Percentiles rank a stretch among this genome's conserved stretches.
Conservation (phyloP, 2,888 invertebrate species). For the Patella depressa region DNA sequence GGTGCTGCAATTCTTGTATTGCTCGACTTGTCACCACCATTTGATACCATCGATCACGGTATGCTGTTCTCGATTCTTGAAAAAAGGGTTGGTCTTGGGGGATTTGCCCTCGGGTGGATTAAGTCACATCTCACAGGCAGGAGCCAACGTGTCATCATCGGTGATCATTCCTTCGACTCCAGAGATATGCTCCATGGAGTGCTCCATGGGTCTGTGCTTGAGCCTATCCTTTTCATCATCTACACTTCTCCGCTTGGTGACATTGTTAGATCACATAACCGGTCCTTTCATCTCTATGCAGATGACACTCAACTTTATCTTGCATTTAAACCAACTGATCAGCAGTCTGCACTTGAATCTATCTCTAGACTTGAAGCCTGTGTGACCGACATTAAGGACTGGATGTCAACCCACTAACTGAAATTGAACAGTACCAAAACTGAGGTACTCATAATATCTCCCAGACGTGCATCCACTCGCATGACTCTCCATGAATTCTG, state of each 20-base stretch:
- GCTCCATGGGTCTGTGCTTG: background rate
- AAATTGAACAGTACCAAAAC: too few species aligned
- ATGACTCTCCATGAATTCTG: too few species aligned
- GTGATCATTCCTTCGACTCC: too few species aligned
- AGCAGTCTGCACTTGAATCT: background rate
- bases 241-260: background rate
- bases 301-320: background rate
- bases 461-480: too few species aligned
- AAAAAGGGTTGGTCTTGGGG: too few species aligned
- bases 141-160: too few species aligned
- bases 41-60: constrained; percentile 1
- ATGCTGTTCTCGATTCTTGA: background rate
- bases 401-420: background rate
- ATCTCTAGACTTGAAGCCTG: background rate
- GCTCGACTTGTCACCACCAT: background rate
- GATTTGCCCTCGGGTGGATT: too few species aligned
- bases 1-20: constrained; percentile 9
- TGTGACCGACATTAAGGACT: background rate
- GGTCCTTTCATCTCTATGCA: background rate
- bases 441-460: too few species aligned
- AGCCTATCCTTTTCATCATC: background rate
- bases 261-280: background rate
- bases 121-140: too few species aligned
- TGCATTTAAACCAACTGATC: too few species aligned
- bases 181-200: background rate